A percentile compares a stretch with the other conserved stretches of the same genome.
Evolutionary conservation across 1,140 invertebrate species (phyloP).

Genomic region (Venturia canescens): DNA sequence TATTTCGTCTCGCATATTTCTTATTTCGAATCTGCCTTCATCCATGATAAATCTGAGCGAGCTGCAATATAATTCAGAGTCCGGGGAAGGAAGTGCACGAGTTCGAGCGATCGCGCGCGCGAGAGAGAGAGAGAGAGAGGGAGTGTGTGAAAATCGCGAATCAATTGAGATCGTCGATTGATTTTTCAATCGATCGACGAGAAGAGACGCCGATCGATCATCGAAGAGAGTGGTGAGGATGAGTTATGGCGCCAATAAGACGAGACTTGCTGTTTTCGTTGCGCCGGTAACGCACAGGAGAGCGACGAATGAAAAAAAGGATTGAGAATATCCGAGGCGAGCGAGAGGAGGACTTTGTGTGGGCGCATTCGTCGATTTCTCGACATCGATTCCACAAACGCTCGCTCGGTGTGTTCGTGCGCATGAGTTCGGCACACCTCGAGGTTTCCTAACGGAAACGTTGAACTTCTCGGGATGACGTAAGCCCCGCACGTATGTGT

Average conservation of each 20-base stretch:
- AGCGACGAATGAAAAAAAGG: neutral
- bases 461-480: constrained; percentile 6
- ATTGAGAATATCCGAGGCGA: neutral
- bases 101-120: too few relatives aligned
- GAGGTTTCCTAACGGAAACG: constrained; percentile 29
- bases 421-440: constrained; percentile 24
- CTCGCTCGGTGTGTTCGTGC: neutral
- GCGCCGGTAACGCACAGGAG: neutral
- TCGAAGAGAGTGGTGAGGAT: neutral
- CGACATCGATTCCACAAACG: neutral
- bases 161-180: too few relatives aligned
- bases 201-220: neutral
- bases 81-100: too few relatives aligned
- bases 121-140: too few relatives aligned
- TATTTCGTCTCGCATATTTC: neutral
- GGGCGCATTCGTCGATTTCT: constrained; percentile 16
- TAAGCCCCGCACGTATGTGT: neutral
- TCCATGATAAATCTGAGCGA: too few relatives aligned
- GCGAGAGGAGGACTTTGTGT: neutral
- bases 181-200: too few relatives aligned
- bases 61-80: too few relatives aligned
- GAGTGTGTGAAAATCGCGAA: too few relatives aligned
- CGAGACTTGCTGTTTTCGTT: constrained; percentile 11
- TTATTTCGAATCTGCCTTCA: neutral
- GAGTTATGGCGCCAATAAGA: neutral